A percentile compares a stretch with the other conserved stretches of the same genome.
Evolutionary conservation across 2,113 vertebrate genomes (phyloP).

Genomic region (Crotophaga sulcirostris): DNA sequence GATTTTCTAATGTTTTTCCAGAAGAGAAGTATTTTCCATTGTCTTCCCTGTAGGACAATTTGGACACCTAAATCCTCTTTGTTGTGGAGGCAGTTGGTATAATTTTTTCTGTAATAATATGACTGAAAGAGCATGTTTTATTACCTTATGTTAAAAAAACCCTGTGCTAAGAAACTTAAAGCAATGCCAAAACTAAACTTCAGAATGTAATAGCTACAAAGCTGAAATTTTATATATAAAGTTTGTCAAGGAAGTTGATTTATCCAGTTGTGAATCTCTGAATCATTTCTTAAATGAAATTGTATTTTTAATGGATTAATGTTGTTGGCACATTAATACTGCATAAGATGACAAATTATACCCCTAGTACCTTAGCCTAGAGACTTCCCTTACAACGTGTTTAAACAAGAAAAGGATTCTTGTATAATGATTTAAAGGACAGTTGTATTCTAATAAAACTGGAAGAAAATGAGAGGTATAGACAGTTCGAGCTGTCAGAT

Average conservation of each 20-base stretch:
- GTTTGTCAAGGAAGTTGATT: not conserved
- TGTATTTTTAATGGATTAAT: not conserved
- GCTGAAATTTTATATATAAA: not conserved
- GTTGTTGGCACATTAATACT: not conserved
- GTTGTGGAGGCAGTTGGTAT: not conserved
- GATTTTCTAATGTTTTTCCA: not conserved
- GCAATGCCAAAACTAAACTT: not conserved
- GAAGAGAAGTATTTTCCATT: not conserved
- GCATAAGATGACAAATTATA: conserved; percentile 1
- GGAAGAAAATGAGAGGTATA: not conserved
- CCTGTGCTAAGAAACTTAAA: not conserved
- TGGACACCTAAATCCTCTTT: not conserved
- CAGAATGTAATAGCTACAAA: not conserved
- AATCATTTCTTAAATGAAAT: not conserved
- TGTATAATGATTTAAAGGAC: not conserved
- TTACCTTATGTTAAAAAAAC: not conserved
- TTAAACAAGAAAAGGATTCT: not conserved
- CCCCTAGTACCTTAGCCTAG: not conserved
- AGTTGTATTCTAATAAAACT: not conserved
- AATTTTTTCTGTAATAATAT: not conserved
- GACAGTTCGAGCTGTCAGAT: conserved; percentile 1
- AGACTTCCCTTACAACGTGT: not conserved
- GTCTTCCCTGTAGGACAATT: not conserved
- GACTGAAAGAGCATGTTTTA: not conserved
- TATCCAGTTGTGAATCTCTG: not conserved